Evolutionary conservation across 2,797 vertebrate species (phyloP).

Genomic region (Kryptopterus vitreolus): DNA sequence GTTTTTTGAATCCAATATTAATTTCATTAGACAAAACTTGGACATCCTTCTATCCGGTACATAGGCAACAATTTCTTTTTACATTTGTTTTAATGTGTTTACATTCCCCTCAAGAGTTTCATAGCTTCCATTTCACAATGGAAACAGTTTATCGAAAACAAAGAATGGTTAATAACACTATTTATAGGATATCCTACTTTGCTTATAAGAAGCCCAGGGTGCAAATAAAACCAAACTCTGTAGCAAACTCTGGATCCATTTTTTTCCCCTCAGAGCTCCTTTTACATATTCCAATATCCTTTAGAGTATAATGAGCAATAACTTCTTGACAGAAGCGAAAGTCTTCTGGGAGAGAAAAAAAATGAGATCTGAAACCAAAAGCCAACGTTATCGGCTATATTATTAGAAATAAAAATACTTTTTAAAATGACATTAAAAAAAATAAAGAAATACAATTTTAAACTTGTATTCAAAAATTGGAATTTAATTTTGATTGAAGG

Average conservation of each 20-base stretch:
- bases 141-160: background rate
- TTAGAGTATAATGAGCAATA: too few species aligned
- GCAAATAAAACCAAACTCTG: background rate
- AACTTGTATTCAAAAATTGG: too few species aligned
- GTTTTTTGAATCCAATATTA: background rate
- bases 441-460: too few species aligned
- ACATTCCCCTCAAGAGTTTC: too few species aligned
- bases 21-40: background rate
- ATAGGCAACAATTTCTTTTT: background rate
- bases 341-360: too few species aligned
- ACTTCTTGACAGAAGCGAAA: background rate
- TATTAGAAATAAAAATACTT: too few species aligned
- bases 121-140: background rate
- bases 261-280: background rate
- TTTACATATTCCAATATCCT: background rate
- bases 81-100: background rate
- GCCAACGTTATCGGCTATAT: fast-evolving
- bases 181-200: background rate
- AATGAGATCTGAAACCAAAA: background rate
- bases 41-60: background rate
- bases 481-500: too few species aligned
- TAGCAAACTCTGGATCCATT: background rate
- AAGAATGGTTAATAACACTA: background rate
- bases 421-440: background rate
- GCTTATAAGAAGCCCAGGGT: background rate